phyloP scores from a whole-genome alignment of 1,140 invertebrate species.

The Apolygus lucorum region DNA sequence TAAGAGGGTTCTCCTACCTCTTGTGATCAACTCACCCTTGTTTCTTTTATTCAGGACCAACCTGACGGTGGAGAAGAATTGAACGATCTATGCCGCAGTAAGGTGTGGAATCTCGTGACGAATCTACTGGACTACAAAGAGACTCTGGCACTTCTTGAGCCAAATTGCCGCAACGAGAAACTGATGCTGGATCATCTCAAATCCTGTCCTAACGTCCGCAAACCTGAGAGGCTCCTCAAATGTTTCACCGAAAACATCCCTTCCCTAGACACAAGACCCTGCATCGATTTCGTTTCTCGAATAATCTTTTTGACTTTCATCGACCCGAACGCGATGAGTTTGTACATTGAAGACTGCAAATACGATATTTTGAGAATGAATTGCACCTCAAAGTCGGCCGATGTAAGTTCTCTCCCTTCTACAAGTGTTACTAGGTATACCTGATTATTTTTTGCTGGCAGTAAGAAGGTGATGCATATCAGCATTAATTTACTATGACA shows the following conservation, averaged over 20 bases:
- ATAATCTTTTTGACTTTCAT: slow-evolving; percentile 21
- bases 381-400: slow-evolving; percentile 1
- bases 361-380: slow-evolving; percentile 13
- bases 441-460: too few species aligned
- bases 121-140: background rate
- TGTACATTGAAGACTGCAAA: slow-evolving; percentile 22
- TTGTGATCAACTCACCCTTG: too few species aligned
- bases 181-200: background rate
- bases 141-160: background rate
- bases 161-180: background rate
- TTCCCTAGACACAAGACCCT: background rate
- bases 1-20: too few species aligned
- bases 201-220: background rate
- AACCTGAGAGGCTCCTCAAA: slow-evolving; percentile 5
- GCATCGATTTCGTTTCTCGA: slow-evolving; percentile 16
- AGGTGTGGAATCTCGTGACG: background rate
- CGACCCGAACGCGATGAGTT: background rate
- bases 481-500: too few species aligned
- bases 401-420: background rate
- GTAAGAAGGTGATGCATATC: too few species aligned
- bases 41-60: slow-evolving; percentile 4
- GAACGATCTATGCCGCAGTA: background rate
- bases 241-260: slow-evolving; percentile 4
- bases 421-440: too few species aligned
- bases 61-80: background rate